Evolutionary conservation across 2,888 invertebrate species (phyloP), one percentile per base, ranked within the genome.

Genomic region (Drosophila greeni): DNA sequence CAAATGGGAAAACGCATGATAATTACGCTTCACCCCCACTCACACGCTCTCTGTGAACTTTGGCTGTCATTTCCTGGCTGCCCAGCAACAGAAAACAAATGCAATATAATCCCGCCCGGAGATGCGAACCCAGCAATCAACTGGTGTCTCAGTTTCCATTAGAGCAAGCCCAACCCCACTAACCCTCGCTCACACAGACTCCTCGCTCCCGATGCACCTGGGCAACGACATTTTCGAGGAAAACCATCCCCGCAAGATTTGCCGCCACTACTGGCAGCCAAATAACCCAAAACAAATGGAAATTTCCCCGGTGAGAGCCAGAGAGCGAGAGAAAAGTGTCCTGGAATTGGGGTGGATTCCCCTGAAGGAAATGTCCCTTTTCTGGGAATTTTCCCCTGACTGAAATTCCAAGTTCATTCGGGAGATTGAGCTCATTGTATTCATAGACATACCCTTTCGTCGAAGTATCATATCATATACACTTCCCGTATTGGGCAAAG

Each of bases 81-180:
- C 58, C 55, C 55, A 58, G 45, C 75, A 77, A 70, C 75, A 80
- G 58, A 51, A 74, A 74, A 75, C 78, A 74, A 81, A 78, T 78
- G 78, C 78, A 80, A 78, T 78, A 77, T 75, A 75, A 72, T 71
- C 71, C 71, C 6, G 9, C 11, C 16, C 24, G 2, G 42, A 42
- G 24, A 42, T 42, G 42, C 24, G n/a, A 74, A 71, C 66, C 73
- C 71, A 64, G 75, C 85, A 86, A 86, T 86, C 86, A 86, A 86
- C 86, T 86, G 86, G 86, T 86, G 86, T 86, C 85, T 86, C 82
- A 74, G 75, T 83, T 83, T 75, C 76, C 77, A 82, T 82, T 76
- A 75, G 70, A 61, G 20, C n/a, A 23, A 33, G 11, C 33, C 33
- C 33, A 33, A 20, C 9, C 33, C 11, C 20, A 33, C 33, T n/a